Base-by-base conservation (phyloP, 2,888 invertebrate genomes). In the Leuctra nigra region DNA sequence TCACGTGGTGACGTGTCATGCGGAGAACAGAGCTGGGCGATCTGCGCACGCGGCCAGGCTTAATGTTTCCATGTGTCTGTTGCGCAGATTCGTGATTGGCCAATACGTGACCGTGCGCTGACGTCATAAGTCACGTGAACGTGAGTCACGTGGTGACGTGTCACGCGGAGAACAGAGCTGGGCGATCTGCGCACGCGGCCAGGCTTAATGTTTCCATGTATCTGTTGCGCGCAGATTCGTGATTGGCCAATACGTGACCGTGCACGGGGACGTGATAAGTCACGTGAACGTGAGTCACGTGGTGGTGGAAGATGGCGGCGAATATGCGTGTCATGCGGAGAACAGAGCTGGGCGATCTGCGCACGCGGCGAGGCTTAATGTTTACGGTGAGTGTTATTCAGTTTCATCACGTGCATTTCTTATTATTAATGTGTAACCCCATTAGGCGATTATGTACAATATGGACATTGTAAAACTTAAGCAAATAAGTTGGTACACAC, bases 121-220 rank as follows among this genome's bases (percentile, higher is more conserved):
- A 88, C 72, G 86, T 89, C 65, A 85, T 88, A 70, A 87, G 88
- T 69, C 86, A 87, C 73, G 86, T 89, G 65, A 89, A 89, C 75
- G 87, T 90, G 67, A 85, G 83, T 68, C 83, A 83, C 68, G 86
- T 86, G 64, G 82, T 81, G 77, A 78, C 82, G 44, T 90, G 90
- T 69, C 80, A 77, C 4, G 87, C 86, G 1, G 82, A 82, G 68
- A 90, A 88, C 73, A 77, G 86, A 38, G 87, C 86, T 20, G 89
- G 89, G 22, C 79, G 78, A 69, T 81, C 79, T 48, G 77, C 79
- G 24, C 87, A 89, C 73, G 80, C 83, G n/a, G 86, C 86, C 33
- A 77, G 84, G 61, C 76, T 91, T 61, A 87, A 88, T 73, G 83
- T 91, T 64, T 88, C n/a, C n/a, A n/a, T n/a, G n/a, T n/a, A n/a